phyloP scores from a whole-genome alignment of 2,888 invertebrate species.

The Agrochola circellaris region DNA sequence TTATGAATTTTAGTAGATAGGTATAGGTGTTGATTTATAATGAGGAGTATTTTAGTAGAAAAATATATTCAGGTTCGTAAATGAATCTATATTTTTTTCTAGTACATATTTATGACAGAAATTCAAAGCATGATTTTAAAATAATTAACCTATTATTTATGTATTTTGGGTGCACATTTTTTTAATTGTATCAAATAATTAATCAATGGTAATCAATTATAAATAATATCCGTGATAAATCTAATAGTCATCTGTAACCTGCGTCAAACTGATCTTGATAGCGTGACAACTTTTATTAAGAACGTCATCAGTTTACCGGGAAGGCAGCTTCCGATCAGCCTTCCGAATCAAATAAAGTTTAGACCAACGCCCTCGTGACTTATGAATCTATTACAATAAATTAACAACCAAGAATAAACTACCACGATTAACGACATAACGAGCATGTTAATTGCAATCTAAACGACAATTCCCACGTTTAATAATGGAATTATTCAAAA shows the following conservation, averaged over 20 bases:
- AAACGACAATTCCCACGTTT: conserved; percentile 71
- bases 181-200: background rate
- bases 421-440: conserved; percentile 55
- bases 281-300: conserved; percentile 24
- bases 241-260: background rate
- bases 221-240: background rate
- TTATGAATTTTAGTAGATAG: conserved; percentile 2
- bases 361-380: conserved; percentile 55
- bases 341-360: conserved; percentile 53
- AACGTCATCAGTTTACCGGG: conserved; percentile 37
- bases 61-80: background rate
- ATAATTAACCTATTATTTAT: background rate
- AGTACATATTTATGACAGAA: background rate
- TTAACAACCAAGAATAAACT: conserved; percentile 51
- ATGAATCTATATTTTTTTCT: background rate
- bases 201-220: background rate
- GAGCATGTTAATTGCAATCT: conserved; percentile 56
- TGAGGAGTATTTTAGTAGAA: no score
- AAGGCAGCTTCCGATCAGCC: conserved; percentile 61
- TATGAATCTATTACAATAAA: conserved; percentile 68
- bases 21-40: no score
- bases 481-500: conserved; percentile 61
- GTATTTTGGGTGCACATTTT: background rate
- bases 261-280: conserved; percentile 7
- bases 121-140: background rate